These are phyloP conservation scores for Ephialtes manifestator DNA, from an alignment of 2,888 invertebrate species.

Conservation along the genomic window DNA sequence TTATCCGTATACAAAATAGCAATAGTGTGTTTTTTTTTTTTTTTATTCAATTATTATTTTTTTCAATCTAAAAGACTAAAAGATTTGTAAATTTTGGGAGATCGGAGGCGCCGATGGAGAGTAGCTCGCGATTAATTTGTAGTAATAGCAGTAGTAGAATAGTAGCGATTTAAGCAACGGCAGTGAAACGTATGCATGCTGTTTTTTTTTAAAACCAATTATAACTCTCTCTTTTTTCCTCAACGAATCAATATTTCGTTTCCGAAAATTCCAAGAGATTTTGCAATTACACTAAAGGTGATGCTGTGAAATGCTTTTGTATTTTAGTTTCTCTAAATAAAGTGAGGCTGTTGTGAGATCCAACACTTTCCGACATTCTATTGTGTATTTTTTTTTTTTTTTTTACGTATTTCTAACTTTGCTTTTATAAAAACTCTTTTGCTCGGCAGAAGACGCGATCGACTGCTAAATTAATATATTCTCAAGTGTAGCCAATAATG, in stretches of 20 bases:
- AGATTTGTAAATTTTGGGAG: conserved; percentile 59
- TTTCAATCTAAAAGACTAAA: conserved; percentile 21
- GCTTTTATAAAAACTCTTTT: conserved; percentile 14
- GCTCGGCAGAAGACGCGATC: conserved; percentile 50
- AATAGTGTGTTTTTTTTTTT: conserved; percentile 66
- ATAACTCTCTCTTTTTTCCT: conserved; percentile 14
- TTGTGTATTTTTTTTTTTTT: conserved; percentile 27
- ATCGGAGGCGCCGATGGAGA: conserved; percentile 70
- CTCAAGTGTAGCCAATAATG: conserved; percentile 33
- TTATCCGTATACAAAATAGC: conserved; percentile 69
- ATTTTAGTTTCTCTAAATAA: conserved; percentile 3
- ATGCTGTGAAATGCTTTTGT: conserved; percentile 6
- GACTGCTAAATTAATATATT: conserved; percentile 36
- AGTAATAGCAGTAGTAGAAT: conserved; percentile 27
- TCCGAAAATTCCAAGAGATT: neutral
- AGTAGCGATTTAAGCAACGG: conserved; percentile 52
- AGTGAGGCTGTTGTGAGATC: conserved; percentile 60
- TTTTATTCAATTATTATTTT: conserved; percentile 14
- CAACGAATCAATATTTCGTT: neutral
- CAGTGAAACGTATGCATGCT: conserved; percentile 47
- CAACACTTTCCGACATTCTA: conserved; percentile 66
- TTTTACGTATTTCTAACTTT: conserved; percentile 22
- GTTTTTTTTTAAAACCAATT: conserved; percentile 7
- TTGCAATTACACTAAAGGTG: conserved; percentile 6
- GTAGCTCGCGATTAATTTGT: conserved; percentile 58